Evolutionary conservation across 2,888 invertebrate genomes (phyloP).

Genomic region (Penaeus monodon): DNA sequence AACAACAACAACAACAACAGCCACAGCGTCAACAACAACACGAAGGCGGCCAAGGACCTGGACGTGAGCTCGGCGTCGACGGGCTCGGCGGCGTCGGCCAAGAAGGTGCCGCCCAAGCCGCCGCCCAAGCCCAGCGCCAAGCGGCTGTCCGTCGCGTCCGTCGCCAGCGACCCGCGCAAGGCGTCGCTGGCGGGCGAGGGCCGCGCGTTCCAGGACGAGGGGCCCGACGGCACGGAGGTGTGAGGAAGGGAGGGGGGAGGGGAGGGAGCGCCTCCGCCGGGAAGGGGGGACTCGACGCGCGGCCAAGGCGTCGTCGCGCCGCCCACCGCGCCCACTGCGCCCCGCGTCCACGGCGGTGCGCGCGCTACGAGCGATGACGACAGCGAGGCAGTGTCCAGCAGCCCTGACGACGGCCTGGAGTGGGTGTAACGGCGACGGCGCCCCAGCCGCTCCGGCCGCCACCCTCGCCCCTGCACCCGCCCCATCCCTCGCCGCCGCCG

Average conservation of each 20-base stretch:
- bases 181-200: conserved; percentile 37
- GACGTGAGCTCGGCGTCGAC: conserved; percentile 1
- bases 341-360: too few relatives aligned
- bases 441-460: too few relatives aligned
- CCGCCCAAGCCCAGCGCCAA: conserved; percentile 66
- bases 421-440: too few relatives aligned
- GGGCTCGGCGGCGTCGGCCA: conserved; percentile 22
- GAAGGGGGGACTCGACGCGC: neutral
- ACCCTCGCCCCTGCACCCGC: too few relatives aligned
- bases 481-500: too few relatives aligned
- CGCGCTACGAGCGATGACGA: too few relatives aligned
- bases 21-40: conserved; percentile 27
- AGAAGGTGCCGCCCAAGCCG: conserved; percentile 67
- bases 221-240: conserved; percentile 65
- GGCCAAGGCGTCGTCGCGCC: neutral
- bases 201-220: conserved; percentile 62
- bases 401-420: too few relatives aligned
- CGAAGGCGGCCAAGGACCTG: neutral
- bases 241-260: conserved; percentile 40
- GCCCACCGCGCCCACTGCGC: too few relatives aligned
- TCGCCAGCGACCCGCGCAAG: conserved; percentile 50
- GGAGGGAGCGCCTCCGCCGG: neutral
- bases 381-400: too few relatives aligned
- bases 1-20: conserved; percentile 43
- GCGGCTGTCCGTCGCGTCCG: conserved; percentile 63